Evolutionary conservation across 2,888 invertebrate genomes (phyloP), one percentile per base, ranked within the genome.

Genomic region (Oscheius sp.): DNA sequence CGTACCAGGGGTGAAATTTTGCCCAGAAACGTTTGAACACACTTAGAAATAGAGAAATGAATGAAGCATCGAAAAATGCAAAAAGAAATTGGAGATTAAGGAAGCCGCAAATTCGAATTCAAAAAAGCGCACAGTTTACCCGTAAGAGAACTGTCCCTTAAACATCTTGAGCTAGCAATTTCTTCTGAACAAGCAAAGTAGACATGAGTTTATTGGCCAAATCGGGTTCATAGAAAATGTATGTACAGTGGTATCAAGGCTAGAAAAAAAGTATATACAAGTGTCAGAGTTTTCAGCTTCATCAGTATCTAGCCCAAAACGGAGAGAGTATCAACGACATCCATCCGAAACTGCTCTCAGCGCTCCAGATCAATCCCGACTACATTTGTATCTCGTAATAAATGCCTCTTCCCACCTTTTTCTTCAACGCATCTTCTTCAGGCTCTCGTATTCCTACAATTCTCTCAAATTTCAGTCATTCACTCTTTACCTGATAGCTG

Each of bases 401-500:
- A 55, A 35, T 2, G 32, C 13, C 32, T 33, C 21, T 37, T 55
- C 13, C 11, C 35, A 13, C 13, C 13, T 21, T 21, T 32, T 33
- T 65, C 1, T 51, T 50, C 37, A 37, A 5, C 29, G 53, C 4
- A n/a, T 55, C n/a, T 68, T 68, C 55, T 53, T 55, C 9, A 21
- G 33, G 55, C 33, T 55, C 37, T 33, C 35, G 33, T 70, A 60
- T 33, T 70, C 60, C 58, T 70, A 59, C 57, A 59, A 33, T n/a
- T 37, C 33, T 21, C 35, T 50, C 37, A 2, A 21, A 21, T n/a
- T 51, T 37, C 60, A 10, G 0, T 63, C 50, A 10, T 32, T 37
- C 2, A 53, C 5, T 1, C n/a, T 35, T 68, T 70, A 84, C 87
- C 74, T 84, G 77, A 72, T 84, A 87, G 59, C 82, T 79, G 37